Evolutionary conservation across 2,888 invertebrate species (phyloP).

Genomic region (Cataglyphis cursor): DNA sequence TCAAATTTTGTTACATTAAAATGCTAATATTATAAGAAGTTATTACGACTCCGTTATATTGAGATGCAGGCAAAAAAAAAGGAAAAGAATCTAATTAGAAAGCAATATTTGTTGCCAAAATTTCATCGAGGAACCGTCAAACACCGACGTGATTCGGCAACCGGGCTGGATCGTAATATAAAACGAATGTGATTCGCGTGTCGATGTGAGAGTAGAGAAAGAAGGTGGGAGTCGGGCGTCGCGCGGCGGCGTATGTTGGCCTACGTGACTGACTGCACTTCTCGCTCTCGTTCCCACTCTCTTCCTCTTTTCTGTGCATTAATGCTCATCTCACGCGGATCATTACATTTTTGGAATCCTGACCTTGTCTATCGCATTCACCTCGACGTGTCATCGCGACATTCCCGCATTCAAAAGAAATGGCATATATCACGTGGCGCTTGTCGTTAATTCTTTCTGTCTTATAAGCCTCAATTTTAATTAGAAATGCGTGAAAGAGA

Average conservation of each 20-base stretch:
- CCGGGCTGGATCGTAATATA: not conserved
- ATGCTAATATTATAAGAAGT: not conserved
- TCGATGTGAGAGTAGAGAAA: slow-evolving; percentile 30
- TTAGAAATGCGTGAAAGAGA: not conserved
- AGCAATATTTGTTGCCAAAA: not conserved
- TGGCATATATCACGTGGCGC: not conserved
- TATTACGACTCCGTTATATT: not conserved
- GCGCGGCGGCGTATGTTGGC: slow-evolving; percentile 82
- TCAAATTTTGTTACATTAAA: not conserved
- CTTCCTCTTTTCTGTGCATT: slow-evolving; percentile 49
- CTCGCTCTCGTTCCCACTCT: slow-evolving; percentile 64
- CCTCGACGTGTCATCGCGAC: slow-evolving; percentile 9
- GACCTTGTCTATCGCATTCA: slow-evolving; percentile 70
- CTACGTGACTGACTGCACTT: slow-evolving; percentile 86
- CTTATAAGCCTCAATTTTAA: not conserved
- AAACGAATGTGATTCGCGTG: slow-evolving; percentile 12
- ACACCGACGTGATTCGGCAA: not conserved
- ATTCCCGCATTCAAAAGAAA: not conserved
- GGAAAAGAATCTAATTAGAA: not conserved
- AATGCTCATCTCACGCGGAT: slow-evolving; percentile 56
- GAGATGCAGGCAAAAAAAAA: not conserved
- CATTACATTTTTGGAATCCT: slow-evolving; percentile 73
- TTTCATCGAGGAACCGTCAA: not conserved
- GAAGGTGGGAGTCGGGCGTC: slow-evolving; percentile 76
- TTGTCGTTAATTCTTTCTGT: not conserved